A percentile compares a stretch with the other conserved stretches of the same genome.
Conservation (phyloP, 2,888 invertebrate genomes). For the Eupelmus urozonus region DNA sequence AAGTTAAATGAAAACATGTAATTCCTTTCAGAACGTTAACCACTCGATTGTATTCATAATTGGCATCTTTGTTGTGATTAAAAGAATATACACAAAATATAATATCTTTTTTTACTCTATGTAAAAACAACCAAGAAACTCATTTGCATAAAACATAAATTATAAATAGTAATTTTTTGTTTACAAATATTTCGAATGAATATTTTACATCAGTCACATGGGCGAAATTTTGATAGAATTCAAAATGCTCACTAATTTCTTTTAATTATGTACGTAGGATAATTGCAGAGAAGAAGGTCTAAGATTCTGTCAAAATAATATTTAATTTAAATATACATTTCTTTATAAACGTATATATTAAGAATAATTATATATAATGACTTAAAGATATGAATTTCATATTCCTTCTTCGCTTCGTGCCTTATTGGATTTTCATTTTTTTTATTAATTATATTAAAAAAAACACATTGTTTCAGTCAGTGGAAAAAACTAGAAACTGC, state of each 20-base stretch:
- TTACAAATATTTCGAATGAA: conserved; percentile 32
- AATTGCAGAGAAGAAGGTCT: conserved; percentile 17
- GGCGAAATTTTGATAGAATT: conserved; percentile 30
- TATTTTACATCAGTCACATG: too few relatives aligned
- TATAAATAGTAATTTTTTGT: conserved; percentile 7
- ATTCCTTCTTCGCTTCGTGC: conserved; percentile 59
- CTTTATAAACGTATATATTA: conserved; percentile 66
- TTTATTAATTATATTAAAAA: conserved; percentile 52
- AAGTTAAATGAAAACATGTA: conserved; percentile 35
- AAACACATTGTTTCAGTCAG: conserved; percentile 66
- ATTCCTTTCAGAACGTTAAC: conserved; percentile 68
- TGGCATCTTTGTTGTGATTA: conserved; percentile 32
- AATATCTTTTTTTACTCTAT: conserved; percentile 27
- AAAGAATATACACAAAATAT: conserved; percentile 42
- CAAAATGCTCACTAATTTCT: conserved; percentile 13
- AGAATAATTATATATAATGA: conserved; percentile 69
- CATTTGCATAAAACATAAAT: conserved; percentile 1
- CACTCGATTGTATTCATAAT: conserved; percentile 52
- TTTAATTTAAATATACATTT: conserved; percentile 51
- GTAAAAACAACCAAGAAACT: conserved; percentile 15
- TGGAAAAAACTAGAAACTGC: conserved; percentile 49
- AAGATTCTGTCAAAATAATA: conserved; percentile 41
- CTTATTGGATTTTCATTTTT: conserved; percentile 56
- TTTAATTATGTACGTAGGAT: conserved; percentile 9
- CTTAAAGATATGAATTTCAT: conserved; percentile 69